Evolutionary conservation across 2,797 vertebrate species (phyloP).

Genomic region (Helostoma temminkii): DNA sequence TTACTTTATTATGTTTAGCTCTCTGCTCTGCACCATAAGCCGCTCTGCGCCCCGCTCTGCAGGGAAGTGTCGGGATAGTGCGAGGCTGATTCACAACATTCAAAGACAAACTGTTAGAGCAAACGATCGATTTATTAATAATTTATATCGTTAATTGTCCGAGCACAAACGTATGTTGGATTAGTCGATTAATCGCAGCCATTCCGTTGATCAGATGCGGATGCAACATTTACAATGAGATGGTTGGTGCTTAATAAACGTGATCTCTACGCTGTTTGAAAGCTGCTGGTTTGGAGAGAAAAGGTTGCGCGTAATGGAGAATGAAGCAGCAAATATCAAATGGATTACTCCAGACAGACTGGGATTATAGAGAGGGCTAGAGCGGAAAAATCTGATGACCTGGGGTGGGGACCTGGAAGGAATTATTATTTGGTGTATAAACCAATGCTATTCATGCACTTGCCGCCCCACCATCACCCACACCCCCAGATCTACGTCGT

Average conservation of each 20-base stretch:
- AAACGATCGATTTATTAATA: neutral
- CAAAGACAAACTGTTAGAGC: neutral
- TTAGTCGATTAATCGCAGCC: neutral
- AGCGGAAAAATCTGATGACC: constrained; percentile 36
- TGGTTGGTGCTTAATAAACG: neutral
- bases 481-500: constrained; percentile 44
- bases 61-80: neutral
- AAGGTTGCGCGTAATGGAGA: constrained; percentile 42
- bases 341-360: constrained; percentile 20
- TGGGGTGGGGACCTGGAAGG: constrained; percentile 62
- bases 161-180: neutral
- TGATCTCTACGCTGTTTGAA: constrained; percentile 7
- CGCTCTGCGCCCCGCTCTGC: neutral
- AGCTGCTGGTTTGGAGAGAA: neutral
- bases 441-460: constrained; percentile 66
- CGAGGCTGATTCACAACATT: neutral
- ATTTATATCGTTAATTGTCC: neutral
- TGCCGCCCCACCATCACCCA: constrained; percentile 7
- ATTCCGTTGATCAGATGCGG: neutral
- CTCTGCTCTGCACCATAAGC: too few relatives aligned
- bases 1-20: neutral
- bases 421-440: constrained; percentile 64
- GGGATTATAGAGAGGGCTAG: constrained; percentile 39
- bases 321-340: constrained; percentile 31
- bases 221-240: neutral